Conservation (phyloP, 2,797 vertebrate species). For the Tarsius wallacei region DNA sequence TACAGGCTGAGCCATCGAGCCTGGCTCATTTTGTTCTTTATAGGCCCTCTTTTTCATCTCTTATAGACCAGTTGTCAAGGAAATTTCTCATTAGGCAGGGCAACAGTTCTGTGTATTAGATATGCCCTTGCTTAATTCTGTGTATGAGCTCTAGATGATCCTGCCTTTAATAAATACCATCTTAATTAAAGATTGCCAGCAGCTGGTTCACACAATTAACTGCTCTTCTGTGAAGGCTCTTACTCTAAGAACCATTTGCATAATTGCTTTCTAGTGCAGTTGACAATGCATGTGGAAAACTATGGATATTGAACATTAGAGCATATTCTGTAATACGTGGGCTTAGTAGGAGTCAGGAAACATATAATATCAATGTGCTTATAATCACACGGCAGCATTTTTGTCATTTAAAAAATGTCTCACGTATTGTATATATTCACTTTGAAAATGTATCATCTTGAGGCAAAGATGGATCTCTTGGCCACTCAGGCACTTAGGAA, state of each 20-base stretch:
- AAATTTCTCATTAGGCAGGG: not conserved
- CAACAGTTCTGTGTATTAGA: no score
- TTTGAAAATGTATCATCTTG: not conserved
- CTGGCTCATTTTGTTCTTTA: no score
- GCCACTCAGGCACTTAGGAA: not conserved
- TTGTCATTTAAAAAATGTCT: constrained; percentile 34
- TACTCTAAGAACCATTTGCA: not conserved
- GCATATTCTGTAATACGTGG: not conserved
- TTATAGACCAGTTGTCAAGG: not conserved
- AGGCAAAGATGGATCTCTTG: not conserved
- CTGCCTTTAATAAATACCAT: not conserved
- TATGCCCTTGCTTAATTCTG: not conserved
- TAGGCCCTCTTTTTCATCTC: not conserved
- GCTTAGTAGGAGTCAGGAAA: not conserved
- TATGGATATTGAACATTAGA: not conserved
- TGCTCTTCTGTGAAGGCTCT: not conserved
- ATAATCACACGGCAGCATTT: not conserved
- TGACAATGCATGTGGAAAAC: not conserved
- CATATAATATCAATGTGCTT: not conserved
- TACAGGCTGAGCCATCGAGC: no score
- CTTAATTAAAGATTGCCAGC: not conserved
- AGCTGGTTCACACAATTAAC: not conserved
- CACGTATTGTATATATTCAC: not conserved
- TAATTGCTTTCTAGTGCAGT: not conserved
- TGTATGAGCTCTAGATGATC: not conserved